A percentile compares a stretch with the other conserved stretches of the same genome.
Conservation (phyloP, 2,113 vertebrate species). For the Callithrix jacchus region DNA sequence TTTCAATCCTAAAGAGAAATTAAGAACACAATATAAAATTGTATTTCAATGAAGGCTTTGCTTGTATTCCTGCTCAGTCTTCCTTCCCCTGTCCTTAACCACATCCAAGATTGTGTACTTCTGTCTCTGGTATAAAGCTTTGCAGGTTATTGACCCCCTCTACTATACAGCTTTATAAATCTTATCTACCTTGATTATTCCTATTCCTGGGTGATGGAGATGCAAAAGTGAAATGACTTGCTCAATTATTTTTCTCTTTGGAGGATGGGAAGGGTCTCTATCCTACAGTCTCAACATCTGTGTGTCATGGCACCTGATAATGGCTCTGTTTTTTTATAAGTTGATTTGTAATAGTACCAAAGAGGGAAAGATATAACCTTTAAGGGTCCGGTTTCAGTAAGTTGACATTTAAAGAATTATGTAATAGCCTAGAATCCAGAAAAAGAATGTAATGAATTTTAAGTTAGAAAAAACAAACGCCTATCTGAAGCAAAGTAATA, state of each 20-base stretch:
- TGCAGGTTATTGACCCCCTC: neutral
- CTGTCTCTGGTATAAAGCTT: neutral
- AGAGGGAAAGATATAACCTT: conserved; percentile 40
- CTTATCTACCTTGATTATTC: neutral
- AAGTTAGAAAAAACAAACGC: conserved; percentile 55
- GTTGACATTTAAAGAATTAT: conserved; percentile 73
- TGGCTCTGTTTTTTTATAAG: conserved; percentile 64
- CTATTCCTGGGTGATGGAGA: neutral
- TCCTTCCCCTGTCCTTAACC: neutral
- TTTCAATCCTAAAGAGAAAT: conserved; percentile 51
- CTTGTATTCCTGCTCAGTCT: conserved; percentile 38
- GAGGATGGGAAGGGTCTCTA: neutral
- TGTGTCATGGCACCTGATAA: conserved; percentile 8
- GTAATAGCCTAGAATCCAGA: conserved; percentile 65
- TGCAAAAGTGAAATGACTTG: neutral
- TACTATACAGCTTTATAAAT: conserved; percentile 25
- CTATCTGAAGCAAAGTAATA: conserved; percentile 61
- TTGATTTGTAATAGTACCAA: conserved; percentile 59
- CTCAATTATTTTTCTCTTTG: conserved; percentile 1
- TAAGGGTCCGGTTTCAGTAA: conserved; percentile 59
- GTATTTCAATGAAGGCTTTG: conserved; percentile 53
- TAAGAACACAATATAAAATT: conserved; percentile 62
- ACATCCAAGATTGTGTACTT: neutral
- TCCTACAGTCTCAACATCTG: neutral
- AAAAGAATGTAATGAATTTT: conserved; percentile 71